phyloP scores from a whole-genome alignment of 1,140 invertebrate genomes.

The Drosophila tristis region DNA sequence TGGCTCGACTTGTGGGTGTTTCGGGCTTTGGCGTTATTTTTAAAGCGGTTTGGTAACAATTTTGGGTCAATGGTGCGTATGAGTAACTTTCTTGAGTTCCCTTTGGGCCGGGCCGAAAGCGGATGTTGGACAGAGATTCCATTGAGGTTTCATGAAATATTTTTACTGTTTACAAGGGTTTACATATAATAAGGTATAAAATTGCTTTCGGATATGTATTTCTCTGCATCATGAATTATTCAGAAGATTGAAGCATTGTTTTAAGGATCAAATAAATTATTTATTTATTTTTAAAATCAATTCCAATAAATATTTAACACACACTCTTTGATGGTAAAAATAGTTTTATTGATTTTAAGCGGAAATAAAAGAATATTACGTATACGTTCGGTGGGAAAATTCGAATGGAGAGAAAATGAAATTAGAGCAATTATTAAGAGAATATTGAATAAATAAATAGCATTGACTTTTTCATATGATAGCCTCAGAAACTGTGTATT shows the following conservation, averaged over 20 bases:
- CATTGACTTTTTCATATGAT: too few relatives aligned
- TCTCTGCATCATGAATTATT: too few relatives aligned
- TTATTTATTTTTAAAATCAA: neutral
- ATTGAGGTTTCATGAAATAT: slow-evolving; percentile 12
- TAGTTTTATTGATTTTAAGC: slow-evolving; percentile 20
- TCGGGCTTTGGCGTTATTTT: slow-evolving; percentile 26
- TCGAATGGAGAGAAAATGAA: neutral
- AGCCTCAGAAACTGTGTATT: too few relatives aligned
- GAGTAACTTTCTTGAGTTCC: slow-evolving; percentile 41
- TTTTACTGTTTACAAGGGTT: neutral
- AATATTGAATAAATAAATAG: too few relatives aligned
- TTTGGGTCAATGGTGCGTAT: slow-evolving; percentile 69
- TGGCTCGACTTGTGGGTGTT: slow-evolving; percentile 29
- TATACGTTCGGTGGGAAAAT: slow-evolving; percentile 18
- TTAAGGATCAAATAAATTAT: neutral
- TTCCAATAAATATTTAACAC: neutral
- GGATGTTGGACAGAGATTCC: slow-evolving; percentile 15
- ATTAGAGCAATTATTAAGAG: too few relatives aligned
- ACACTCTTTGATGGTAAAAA: slow-evolving; percentile 8
- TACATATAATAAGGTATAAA: too few relatives aligned
- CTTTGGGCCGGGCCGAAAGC: slow-evolving; percentile 1
- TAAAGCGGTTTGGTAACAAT: slow-evolving; percentile 21
- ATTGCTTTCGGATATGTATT: too few relatives aligned
- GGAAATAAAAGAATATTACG: slow-evolving; percentile 18
- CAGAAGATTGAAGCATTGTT: too few relatives aligned